Evolutionary conservation across 2,113 vertebrate species (phyloP), one percentile per base, ranked within the genome.

Genomic region (Pelvicachromis taeniatus): DNA sequence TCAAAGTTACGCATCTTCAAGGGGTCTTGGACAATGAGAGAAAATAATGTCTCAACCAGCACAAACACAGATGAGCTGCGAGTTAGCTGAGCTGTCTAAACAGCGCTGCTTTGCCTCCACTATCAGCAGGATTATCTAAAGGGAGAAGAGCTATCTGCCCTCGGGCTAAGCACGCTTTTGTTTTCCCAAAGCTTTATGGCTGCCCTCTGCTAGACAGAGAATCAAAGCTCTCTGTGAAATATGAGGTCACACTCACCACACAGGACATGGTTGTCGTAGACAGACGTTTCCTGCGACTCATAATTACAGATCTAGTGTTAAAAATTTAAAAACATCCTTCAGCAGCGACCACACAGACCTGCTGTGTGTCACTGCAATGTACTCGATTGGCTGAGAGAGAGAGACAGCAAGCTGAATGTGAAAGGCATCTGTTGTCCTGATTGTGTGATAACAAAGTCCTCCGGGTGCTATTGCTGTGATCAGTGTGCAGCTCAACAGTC

Each of bases 41-140:
- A 54, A 53, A 92, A 89, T 91, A 94, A 95, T 93, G 92, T 94
- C 92, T 95, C 90, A 95, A 88, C 93, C 93, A 93, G 87, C 91
- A 92, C 93, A 94, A 95, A 94, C 93, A 95, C 73, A 77, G 86
- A 84, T 75, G 86, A 91, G 86, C 81, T 11, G 73, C 1, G 13
- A 89, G 85, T 90, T 88, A 81, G 73, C 35, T 45, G 80, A 87
- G 85, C 90, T 90, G 79, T 80, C 86, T 65, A 87, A 93, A 92
- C 85, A 75, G 45, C 40, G 7, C 56, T 11, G 42, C 80, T 84
- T 58, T 33, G 42, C 68, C 80, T 70, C 70, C 13, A 0, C 87
- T 92, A 92, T 94, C 91, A 94, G 83, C 10, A 19, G 87, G 86
- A 93, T 94, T 90, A 93, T 93, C 95, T 95, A 42, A 55, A 84